phyloP scores from a whole-genome alignment of 2,113 vertebrate genomes.

The Syrrhaptes paradoxus region DNA sequence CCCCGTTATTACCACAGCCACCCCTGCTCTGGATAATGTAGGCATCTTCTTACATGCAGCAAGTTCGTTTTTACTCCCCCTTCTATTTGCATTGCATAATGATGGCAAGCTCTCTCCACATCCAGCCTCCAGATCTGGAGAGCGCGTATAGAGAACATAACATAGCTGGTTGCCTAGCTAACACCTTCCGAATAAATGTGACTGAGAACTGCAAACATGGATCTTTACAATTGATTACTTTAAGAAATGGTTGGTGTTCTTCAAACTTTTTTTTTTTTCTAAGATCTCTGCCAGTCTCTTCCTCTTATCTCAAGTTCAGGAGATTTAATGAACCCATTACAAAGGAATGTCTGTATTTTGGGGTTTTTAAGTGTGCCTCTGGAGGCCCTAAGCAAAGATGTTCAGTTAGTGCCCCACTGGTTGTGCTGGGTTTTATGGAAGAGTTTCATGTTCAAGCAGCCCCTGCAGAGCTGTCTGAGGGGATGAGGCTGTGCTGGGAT shows the following conservation, averaged over 20 bases:
- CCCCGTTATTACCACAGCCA: not conserved
- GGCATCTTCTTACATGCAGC: constrained; percentile 47
- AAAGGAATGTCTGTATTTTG: not conserved
- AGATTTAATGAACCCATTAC: not conserved
- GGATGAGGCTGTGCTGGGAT: not conserved
- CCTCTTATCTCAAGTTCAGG: not conserved
- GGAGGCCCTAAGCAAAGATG: not conserved
- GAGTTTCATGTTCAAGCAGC: not conserved
- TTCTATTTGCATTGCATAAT: constrained; percentile 64
- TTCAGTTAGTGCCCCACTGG: not conserved
- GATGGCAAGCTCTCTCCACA: constrained; percentile 57
- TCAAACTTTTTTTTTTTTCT: not conserved
- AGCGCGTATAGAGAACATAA: not conserved
- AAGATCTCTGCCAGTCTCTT: not conserved
- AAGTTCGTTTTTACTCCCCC: constrained; percentile 55
- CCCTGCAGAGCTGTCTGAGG: not conserved
- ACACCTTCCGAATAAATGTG: constrained; percentile 36
- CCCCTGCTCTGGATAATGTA: not conserved
- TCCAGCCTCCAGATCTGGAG: constrained; percentile 58
- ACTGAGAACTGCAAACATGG: not conserved
- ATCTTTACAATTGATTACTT: not conserved
- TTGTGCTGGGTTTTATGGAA: not conserved
- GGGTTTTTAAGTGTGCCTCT: not conserved
- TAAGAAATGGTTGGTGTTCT: not conserved
- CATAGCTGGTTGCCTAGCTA: constrained; percentile 63